Base-by-base conservation (phyloP, 2,113 vertebrate species). In the Myrmecobius fasciatus region DNA sequence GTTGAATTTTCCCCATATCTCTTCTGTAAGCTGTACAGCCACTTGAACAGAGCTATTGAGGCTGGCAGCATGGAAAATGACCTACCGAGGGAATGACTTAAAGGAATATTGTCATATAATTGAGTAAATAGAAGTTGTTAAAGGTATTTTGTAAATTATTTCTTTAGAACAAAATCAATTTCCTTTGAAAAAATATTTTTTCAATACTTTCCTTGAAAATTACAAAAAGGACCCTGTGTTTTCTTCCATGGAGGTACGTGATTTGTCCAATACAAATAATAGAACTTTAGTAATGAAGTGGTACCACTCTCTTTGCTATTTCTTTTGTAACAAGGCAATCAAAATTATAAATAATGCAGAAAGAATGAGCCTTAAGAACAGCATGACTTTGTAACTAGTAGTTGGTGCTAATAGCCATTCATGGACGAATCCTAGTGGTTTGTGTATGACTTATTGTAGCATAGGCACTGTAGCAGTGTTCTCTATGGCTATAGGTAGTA, bases 131-230 rank as follows among this genome's bases (percentile, higher is more conserved):
- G 53, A 67, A 89, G 52, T 94, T 90, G 49, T 31, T 60, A 11
- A 26, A 95, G 47, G 52, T 31, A 9, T 10, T 93, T 94, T 90
- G 53, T 94, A 96, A 95, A 90, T 91, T 67, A 54, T 51, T 92
- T n/a, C 56, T 49, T 94, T 92, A 36, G 89, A 96, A 92, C 90
- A 75, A 49, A 31, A 95, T 94, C 89, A 95, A 97, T 96, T 94
- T 94, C 43, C 43, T 95, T 94, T 94, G 90, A 14, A 96, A 67
- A 75, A 91, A 53, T 10, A 36, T 48, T 43, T 83, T 83, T 43
- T 43, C 20, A 83, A 83, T 83, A 83, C 17, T 43, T 83, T 83
- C 67, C n/a, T 43, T 83, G n/a, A 83, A 83, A 83, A 43, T 43
- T 43, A 43, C 67, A 83, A 43, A 83, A 43, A 43, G 17, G 31